phyloP scores from a whole-genome alignment of 1,140 invertebrate species.

The Ostrea edulis region DNA sequence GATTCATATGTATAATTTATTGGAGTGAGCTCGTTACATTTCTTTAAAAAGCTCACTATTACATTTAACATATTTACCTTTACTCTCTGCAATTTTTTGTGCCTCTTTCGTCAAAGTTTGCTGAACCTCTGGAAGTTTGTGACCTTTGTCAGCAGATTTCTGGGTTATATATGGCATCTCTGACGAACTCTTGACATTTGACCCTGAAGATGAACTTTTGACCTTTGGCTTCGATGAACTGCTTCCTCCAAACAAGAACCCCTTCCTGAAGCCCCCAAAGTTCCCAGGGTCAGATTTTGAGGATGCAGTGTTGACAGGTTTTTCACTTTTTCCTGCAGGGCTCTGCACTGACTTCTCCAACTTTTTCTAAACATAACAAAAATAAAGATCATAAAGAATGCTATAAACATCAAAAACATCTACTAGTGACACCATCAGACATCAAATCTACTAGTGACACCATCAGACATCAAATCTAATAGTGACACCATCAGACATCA shows the following conservation, averaged over 20 bases:
- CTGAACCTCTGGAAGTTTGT: constrained; percentile 44
- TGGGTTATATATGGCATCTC: background rate
- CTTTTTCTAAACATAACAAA: background rate
- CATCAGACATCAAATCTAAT: no score
- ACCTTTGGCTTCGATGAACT: constrained; percentile 17
- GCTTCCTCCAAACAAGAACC: constrained; percentile 51
- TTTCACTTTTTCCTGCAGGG: background rate
- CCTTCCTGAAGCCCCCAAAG: constrained; percentile 53
- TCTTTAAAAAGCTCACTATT: no score
- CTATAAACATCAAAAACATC: no score
- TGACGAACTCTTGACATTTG: background rate
- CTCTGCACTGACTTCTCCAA: background rate
- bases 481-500: no score
- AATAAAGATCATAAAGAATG: background rate
- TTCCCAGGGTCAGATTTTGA: background rate
- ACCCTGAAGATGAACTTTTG: background rate
- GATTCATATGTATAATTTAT: no score
- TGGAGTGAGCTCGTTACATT: no score
- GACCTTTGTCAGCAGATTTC: background rate
- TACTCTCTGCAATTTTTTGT: constrained; percentile 38
- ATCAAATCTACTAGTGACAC: no score
- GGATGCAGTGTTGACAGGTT: background rate
- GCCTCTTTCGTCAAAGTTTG: constrained; percentile 30
- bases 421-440: no score
- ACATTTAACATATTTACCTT: constrained; percentile 8